These are phyloP conservation scores for Argyra leucocephala DNA, from an alignment of 2,888 invertebrate genomes.

Conservation along the genomic window DNA sequence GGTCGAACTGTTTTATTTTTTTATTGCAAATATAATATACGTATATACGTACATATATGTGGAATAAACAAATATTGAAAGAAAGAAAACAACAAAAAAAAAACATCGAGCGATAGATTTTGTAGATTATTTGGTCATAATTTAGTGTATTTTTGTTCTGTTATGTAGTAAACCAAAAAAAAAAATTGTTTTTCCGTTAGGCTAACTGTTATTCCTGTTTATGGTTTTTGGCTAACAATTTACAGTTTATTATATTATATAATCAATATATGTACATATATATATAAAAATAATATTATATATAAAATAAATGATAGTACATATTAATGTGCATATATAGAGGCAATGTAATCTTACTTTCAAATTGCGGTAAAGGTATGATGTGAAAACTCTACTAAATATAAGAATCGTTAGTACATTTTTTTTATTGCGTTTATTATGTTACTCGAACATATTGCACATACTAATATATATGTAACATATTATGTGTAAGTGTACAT, in stretches of 20 bases:
- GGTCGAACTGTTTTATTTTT: not conserved
- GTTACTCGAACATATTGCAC: too few species aligned
- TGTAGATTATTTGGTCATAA: constrained; percentile 1
- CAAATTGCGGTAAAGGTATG: too few species aligned
- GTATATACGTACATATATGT: too few species aligned
- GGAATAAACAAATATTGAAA: not conserved
- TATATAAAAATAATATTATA: not conserved
- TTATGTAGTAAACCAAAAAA: too few species aligned
- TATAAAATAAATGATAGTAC: not conserved
- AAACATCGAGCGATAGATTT: not conserved
- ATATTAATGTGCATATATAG: not conserved
- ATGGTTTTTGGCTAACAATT: not conserved
- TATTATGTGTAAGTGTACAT: too few species aligned
- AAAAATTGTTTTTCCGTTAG: not conserved
- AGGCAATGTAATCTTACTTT: not conserved
- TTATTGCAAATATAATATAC: too few species aligned
- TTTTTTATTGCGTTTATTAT: too few species aligned
- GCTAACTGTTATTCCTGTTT: not conserved
- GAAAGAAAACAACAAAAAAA: not conserved
- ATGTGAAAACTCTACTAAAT: too few species aligned
- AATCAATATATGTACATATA: not conserved
- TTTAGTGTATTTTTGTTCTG: not conserved
- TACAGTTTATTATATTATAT: not conserved
- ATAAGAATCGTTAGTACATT: too few species aligned
- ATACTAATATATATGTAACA: too few species aligned